Evolutionary conservation across 2,797 vertebrate genomes (phyloP).

Genomic region (Gila robusta): DNA sequence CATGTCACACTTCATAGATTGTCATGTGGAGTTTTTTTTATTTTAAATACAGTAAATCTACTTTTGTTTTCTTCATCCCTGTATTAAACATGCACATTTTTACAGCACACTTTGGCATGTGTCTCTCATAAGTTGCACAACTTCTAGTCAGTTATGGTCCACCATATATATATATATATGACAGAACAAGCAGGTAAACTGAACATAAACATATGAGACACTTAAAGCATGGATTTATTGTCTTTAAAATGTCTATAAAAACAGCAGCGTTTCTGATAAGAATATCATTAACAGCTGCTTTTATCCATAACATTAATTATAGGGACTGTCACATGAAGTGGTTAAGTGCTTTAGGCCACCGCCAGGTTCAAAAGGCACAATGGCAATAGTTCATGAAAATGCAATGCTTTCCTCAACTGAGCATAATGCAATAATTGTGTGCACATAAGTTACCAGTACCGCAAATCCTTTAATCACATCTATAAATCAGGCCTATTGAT

Average conservation of each 20-base stretch:
- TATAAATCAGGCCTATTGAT: neutral
- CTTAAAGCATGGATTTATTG: no score
- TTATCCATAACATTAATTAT: no score
- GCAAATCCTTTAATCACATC: neutral
- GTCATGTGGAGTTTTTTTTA: neutral
- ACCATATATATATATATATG: neutral
- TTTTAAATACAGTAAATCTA: neutral
- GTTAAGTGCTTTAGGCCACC: no score
- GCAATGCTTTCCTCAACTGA: neutral
- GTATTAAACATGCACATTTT: neutral
- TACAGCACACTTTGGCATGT: neutral
- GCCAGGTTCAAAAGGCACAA: no score
- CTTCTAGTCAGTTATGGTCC: neutral
- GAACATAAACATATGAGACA: no score
- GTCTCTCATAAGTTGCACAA: neutral
- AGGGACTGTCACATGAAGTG: no score
- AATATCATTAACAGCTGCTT: no score
- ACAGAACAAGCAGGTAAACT: no score
- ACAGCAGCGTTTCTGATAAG: no score
- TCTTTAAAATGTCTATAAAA: no score
- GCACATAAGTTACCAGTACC: neutral
- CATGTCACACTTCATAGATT: neutral
- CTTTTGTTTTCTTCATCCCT: neutral
- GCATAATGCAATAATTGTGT: neutral
- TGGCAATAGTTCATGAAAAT: neutral